Base-by-base conservation (phyloP, 2,888 invertebrate species). In the Rhingia campestris region DNA sequence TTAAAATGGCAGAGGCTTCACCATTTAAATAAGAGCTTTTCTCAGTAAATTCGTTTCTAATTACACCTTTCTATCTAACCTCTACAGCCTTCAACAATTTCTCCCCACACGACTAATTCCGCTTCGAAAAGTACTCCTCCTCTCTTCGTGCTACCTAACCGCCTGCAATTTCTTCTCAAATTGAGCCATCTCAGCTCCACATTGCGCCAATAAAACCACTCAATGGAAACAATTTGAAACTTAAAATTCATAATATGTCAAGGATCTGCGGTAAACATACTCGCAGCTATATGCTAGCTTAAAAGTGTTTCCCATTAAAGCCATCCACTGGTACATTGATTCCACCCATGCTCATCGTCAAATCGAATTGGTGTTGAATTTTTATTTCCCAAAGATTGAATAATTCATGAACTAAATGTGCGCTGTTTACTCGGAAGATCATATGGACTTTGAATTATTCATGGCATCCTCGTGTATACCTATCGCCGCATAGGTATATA, bases 371-470 rank as follows among this genome's bases (percentile, higher is more conserved):
- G 56, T 69, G 43, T 56, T 69, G 67, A 70, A 58, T 58, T 58
- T 53, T 58, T 70, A 70, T 70, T 49, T 10, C 32, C 32, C 12
- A 4, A 41, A 5, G 49, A 47, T 49, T 70, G 69, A 70, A 70
- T 70, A 70, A 70, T 70, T 70, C 69, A 70, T 70, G 69, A 59
- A 47, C 47, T 22, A 54, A 67, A 67, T 35, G 49, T 49, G 35
- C 54, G 49, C 39, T 58, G 69, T 70, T 58, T 58, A 49, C 45
- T 70, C 58, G 39, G 39, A 39, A 58, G 56, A 70, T 70, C 69
- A 58, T 70, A 70, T 70, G 39, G 58, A 58, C 47, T 39, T 49
- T 70, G 69, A 70, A 70, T 70, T 49, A 70, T 70, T 70, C 69
- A 70, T 70, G 69, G 12, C 14, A 47, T 33, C 58, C 33, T 58